These are phyloP conservation scores for Phataginus tricuspis DNA, from an alignment of 2,797 vertebrate species.

Conservation along the genomic window DNA sequence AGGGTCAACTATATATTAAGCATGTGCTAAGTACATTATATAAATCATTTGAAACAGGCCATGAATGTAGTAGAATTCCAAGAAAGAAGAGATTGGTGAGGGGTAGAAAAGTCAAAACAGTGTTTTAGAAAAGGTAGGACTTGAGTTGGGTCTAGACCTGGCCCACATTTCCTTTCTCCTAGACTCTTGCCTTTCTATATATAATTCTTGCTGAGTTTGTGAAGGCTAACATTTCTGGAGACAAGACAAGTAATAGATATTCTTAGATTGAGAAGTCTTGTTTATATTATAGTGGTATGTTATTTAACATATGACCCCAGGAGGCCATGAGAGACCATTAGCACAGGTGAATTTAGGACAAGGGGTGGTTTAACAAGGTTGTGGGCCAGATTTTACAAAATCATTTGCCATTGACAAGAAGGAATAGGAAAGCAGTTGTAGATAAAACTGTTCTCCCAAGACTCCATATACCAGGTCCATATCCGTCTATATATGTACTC, in stretches of 20 bases:
- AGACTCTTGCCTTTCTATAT: neutral
- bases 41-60: neutral
- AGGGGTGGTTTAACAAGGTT: neutral
- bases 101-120: neutral
- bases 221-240: neutral
- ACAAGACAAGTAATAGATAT: neutral
- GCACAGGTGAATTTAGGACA: neutral
- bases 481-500: neutral
- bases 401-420: neutral
- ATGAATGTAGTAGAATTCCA: neutral
- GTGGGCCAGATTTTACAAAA: neutral
- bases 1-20: neutral
- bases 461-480: neutral
- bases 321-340: neutral
- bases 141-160: neutral
- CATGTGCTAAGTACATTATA: neutral
- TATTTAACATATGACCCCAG: neutral
- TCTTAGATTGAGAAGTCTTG: neutral
- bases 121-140: neutral
- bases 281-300: neutral
- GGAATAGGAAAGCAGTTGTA: neutral
- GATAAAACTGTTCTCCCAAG: conserved; percentile 33
- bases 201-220: neutral
- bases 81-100: neutral
- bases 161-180: neutral